phyloP scores from a whole-genome alignment of 2,888 invertebrate genomes.

The Archips crataeganus region DNA sequence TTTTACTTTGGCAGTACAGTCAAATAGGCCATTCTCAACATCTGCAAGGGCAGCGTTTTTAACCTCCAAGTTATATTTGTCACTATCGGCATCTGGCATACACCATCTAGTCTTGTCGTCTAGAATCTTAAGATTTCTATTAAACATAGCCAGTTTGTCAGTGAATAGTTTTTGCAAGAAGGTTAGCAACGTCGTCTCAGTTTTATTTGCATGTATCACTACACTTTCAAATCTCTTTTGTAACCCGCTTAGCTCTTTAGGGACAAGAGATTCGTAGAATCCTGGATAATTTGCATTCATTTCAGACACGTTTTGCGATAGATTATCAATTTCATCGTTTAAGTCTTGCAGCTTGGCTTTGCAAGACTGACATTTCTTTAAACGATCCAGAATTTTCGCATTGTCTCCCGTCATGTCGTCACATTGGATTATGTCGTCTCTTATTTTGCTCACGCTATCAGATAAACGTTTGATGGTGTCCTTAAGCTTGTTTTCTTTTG shows the following conservation, averaged over 20 bases:
- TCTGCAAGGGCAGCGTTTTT: constrained; percentile 93
- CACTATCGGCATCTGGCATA: constrained; percentile 94
- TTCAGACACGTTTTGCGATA: constrained; percentile 89
- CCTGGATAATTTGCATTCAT: constrained; percentile 91
- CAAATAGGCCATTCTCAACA: constrained; percentile 89
- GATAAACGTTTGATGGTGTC: constrained; percentile 90
- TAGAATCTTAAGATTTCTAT: constrained; percentile 92
- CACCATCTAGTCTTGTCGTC: constrained; percentile 97
- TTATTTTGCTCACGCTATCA: constrained; percentile 89
- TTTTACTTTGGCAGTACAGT: constrained; percentile 88
- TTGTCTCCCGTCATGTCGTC: constrained; percentile 96
- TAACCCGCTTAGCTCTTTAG: constrained; percentile 93
- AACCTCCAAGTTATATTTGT: constrained; percentile 96
- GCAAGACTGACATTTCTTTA: constrained; percentile 90
- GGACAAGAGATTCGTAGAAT: constrained; percentile 91
- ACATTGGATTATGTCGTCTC: constrained; percentile 94
- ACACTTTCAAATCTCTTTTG: constrained; percentile 94
- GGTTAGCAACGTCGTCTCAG: constrained; percentile 90
- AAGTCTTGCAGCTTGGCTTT: constrained; percentile 90
- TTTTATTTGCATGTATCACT: constrained; percentile 92
- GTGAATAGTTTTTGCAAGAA: constrained; percentile 95
- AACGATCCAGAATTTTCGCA: constrained; percentile 91
- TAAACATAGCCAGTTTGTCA: constrained; percentile 93
- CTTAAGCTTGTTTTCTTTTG: constrained; percentile 90
- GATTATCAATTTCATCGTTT: constrained; percentile 88